phyloP scores from a whole-genome alignment of 2,113 vertebrate species.

The Antigone vipio region DNA sequence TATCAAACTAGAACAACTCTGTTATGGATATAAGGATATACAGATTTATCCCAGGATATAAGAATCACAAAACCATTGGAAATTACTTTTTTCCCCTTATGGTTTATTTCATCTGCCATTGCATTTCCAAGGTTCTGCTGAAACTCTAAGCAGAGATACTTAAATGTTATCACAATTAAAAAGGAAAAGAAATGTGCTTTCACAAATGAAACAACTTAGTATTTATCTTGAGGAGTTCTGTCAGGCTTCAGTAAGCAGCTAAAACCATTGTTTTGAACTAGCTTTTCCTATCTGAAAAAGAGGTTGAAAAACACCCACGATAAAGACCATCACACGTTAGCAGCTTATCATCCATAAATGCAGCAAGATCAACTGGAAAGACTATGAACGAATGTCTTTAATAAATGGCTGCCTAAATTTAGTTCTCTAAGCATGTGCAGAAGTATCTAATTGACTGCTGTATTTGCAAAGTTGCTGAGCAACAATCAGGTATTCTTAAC shows the following conservation, averaged over 20 bases:
- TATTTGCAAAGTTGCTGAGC: constrained; percentile 6
- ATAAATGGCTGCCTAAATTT: neutral
- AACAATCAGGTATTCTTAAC: neutral
- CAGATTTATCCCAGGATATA: neutral
- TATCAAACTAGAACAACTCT: neutral
- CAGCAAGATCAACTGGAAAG: neutral
- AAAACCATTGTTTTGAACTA: neutral
- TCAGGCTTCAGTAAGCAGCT: neutral
- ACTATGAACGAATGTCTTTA: neutral
- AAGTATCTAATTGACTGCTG: neutral
- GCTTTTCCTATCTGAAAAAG: neutral
- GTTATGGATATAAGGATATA: neutral
- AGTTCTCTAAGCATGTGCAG: neutral
- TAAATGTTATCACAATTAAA: neutral
- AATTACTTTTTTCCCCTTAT: neutral
- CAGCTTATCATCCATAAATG: neutral
- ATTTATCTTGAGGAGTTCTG: neutral
- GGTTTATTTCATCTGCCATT: neutral
- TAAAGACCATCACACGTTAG: neutral
- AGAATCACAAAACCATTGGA: neutral
- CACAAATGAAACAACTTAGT: neutral
- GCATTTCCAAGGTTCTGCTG: neutral
- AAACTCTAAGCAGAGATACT: neutral
- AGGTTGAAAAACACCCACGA: neutral
- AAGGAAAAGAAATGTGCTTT: neutral